Conservation (phyloP, 2,797 vertebrate species). For the Leucoraja ocellata region DNA sequence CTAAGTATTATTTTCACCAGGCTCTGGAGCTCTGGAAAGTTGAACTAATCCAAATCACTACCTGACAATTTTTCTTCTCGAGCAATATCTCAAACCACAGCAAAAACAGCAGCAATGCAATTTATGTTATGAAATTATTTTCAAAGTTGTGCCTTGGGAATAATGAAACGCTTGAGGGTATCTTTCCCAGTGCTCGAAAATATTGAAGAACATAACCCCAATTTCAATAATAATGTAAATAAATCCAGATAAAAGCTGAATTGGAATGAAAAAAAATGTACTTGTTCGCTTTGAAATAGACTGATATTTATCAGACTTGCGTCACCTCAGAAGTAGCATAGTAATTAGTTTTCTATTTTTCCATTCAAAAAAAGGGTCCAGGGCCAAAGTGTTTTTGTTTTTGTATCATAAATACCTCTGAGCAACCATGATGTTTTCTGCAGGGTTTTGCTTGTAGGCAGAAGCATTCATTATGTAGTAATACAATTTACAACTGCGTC, state of each 20-base stretch:
- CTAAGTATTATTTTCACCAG: not conserved
- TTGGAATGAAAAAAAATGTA: not conserved
- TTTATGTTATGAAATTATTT: conserved; percentile 8
- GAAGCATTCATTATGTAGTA: not conserved
- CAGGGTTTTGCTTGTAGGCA: conserved; percentile 9
- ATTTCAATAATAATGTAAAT: not conserved
- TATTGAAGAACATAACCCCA: not conserved
- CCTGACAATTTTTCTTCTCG: not conserved
- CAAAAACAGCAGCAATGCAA: not conserved
- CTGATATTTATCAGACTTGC: not conserved
- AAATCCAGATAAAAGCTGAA: not conserved
- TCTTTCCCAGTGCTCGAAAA: not conserved
- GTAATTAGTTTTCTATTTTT: not conserved
- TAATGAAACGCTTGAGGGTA: conserved; percentile 4
- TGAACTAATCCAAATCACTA: not conserved
- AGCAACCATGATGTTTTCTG: not conserved
- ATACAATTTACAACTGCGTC: not conserved
- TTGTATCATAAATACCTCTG: not conserved
- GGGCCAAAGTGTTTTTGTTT: conserved; percentile 9
- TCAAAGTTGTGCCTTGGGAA: not conserved
- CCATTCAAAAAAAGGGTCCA: not conserved
- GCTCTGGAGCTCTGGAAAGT: not conserved
- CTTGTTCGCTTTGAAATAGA: not conserved
- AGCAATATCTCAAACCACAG: not conserved
- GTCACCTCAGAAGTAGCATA: not conserved